These are phyloP conservation scores for Phenganax marumi DNA, from an alignment of 92 coral and sea anemone genomes.

Conservation along the genomic window DNA sequence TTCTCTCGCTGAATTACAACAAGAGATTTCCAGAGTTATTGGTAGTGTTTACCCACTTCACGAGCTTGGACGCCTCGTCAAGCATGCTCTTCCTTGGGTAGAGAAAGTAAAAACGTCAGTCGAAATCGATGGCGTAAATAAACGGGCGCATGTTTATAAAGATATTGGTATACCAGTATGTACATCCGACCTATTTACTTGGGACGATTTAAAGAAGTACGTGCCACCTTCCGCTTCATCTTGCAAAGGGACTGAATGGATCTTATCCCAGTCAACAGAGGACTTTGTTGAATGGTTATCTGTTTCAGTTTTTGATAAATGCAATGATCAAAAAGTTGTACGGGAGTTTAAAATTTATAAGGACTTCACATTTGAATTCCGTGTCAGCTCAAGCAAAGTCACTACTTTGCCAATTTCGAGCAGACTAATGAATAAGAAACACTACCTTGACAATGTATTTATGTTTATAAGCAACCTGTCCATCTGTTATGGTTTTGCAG, in stretches of 20 bases:
- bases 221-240: neutral
- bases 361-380: constrained; percentile 16
- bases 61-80: constrained; percentile 10
- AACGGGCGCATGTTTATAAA: neutral
- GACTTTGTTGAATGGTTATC: neutral
- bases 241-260: neutral
- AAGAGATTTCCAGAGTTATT: constrained; percentile 4
- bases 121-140: neutral
- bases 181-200: neutral
- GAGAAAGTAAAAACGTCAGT: neutral
- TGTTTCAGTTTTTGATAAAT: neutral
- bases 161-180: neutral
- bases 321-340: neutral
- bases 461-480: neutral
- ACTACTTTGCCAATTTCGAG: neutral
- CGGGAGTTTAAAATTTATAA: neutral
- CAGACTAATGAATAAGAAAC: neutral
- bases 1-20: constrained; percentile 20
- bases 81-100: constrained; percentile 27
- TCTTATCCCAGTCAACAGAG: neutral
- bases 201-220: neutral
- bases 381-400: neutral
- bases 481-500: constrained; percentile 41
- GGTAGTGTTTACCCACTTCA: neutral
- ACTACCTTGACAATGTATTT: constrained; percentile 24